phyloP scores from a whole-genome alignment of 2,113 vertebrate species.

The Fulica atra region DNA sequence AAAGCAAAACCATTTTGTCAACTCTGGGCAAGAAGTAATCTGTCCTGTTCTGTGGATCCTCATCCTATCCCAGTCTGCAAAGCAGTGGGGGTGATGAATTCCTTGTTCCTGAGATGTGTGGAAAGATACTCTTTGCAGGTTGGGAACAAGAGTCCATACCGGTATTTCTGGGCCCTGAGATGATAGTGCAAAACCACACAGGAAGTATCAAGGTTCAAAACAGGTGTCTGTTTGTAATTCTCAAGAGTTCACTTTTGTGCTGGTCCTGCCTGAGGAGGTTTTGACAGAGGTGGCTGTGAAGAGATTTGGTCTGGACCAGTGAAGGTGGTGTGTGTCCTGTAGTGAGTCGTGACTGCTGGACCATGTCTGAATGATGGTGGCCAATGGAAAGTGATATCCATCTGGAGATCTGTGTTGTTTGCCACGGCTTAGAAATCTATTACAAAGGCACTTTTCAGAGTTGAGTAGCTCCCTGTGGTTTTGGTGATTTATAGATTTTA shows the following conservation, averaged over 20 bases:
- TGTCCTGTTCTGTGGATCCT: neutral
- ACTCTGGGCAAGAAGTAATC: neutral
- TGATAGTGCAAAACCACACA: neutral
- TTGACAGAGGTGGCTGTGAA: neutral
- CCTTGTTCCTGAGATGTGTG: neutral
- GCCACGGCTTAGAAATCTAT: neutral
- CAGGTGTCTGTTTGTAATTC: neutral
- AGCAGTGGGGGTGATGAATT: neutral
- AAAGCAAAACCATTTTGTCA: neutral
- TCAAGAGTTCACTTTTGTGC: neutral
- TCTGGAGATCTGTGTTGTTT: neutral
- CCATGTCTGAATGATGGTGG: neutral
- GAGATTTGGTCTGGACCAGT: neutral
- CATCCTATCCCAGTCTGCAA: neutral
- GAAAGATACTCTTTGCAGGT: neutral
- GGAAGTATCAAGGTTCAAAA: neutral
- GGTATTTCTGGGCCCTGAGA: neutral
- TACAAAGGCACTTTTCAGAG: too few relatives aligned
- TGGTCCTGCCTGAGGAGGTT: neutral
- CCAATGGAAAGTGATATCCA: neutral
- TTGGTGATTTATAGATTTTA: constrained; percentile 15
- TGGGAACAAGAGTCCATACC: neutral
- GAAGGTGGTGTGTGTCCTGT: neutral
- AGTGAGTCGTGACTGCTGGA: neutral
- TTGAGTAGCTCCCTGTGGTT: neutral